Evolutionary conservation across 2,888 invertebrate genomes (phyloP).

Genomic region (Limenitis camilla): DNA sequence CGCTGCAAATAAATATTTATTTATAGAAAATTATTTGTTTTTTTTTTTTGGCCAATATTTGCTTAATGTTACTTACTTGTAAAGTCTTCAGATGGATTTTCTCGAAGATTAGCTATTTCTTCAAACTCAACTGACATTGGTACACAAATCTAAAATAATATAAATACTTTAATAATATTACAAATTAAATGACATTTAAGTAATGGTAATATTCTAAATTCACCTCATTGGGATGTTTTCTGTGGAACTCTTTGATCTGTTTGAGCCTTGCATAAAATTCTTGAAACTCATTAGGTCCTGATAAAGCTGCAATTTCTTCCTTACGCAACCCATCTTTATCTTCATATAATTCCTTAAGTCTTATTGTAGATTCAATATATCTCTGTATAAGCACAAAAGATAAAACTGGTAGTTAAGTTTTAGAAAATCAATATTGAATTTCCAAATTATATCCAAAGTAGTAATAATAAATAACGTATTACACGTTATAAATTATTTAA

Average conservation of each 20-base stretch:
- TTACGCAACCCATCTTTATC: slow-evolving; percentile 96
- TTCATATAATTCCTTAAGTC: slow-evolving; percentile 93
- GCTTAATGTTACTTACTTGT: slow-evolving; percentile 73
- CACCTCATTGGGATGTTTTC: slow-evolving; percentile 96
- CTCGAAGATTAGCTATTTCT: slow-evolving; percentile 90
- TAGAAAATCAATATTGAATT: too few species aligned
- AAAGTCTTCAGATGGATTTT: slow-evolving; percentile 88
- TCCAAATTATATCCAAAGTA: too few species aligned
- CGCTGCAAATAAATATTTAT: slow-evolving; percentile 53
- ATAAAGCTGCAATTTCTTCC: slow-evolving; percentile 94
- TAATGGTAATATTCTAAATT: not conserved
- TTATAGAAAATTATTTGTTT: not conserved
- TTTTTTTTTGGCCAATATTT: not conserved
- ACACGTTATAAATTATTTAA: too few species aligned
- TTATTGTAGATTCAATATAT: slow-evolving; percentile 82
- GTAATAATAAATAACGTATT: too few species aligned
- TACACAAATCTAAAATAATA: slow-evolving; percentile 81
- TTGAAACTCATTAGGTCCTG: slow-evolving; percentile 98
- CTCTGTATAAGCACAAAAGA: too few species aligned
- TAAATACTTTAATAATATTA: not conserved
- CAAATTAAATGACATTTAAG: not conserved
- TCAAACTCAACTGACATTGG: slow-evolving; percentile 99
- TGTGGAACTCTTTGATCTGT: slow-evolving; percentile 96
- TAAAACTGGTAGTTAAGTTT: too few species aligned
- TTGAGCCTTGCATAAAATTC: slow-evolving; percentile 97